Base-by-base conservation (phyloP, 53 echinoderm and acorn worm genomes). In the Holothuria leucospilota region DNA sequence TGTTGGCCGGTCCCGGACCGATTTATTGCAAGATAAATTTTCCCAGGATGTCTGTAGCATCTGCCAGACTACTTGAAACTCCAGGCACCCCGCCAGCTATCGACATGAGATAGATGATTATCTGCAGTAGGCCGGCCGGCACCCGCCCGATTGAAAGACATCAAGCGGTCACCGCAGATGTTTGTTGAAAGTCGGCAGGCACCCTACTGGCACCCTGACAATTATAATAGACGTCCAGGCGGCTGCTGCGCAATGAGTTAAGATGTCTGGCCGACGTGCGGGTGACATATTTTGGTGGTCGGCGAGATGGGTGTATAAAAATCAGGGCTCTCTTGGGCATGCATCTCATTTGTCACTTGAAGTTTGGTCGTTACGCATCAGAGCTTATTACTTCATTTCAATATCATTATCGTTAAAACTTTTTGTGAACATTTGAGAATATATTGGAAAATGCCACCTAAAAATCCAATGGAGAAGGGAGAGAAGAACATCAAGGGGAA, bases 391-490 rank as follows among this genome's bases (percentile, higher is more conserved):
- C 64, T 63, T 63, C 13, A 63, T 63, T 63, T 63, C 5, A 63
- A 63, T 63, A 63, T 63, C 13, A 18, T 63, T 63, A 6, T 63
- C 64, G 8, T 63, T 63, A 63, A 63, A 63, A 63, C 8, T 8
- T 16, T 63, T 63, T 63, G 64, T 8, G 64, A 63, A 63, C 64
- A 63, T 4, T 63, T 63, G 64, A 63, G 64, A 12, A 63, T 63
- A 63, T 63, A 5, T 63, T 63, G 64, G 64, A 46, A 34, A 62
- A 63, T 63, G 64, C 64, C 64, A 63, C 13, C 64, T 63, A 63
- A 63, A 63, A 63, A 63, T 12, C 64, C 64, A 63, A 63, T 63
- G 64, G 64, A 63, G 64, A 63, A 63, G 64, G 20, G 64, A 63
- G 64, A 63, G 64, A 63, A 63, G 64, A 63, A 63, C 5, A 63